Conservation (phyloP, 1,140 invertebrate species). For the Anagrus nilaparvatae region DNA sequence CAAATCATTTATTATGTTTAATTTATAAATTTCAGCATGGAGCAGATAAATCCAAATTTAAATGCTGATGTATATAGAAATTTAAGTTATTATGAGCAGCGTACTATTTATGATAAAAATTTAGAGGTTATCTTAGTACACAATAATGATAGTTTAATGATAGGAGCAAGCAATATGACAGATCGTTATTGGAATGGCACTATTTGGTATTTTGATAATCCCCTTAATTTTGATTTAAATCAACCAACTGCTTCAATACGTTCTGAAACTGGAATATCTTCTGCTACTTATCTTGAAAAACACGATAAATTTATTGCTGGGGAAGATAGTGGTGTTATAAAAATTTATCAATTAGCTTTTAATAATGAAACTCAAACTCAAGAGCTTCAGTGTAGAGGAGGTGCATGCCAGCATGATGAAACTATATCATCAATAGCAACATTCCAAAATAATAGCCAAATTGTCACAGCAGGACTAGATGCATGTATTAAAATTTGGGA, state of each 20-base stretch:
- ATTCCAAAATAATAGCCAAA: conserved; percentile 23
- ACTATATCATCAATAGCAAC: conserved; percentile 26
- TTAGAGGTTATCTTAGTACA: conserved; percentile 29
- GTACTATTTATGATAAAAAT: conserved; percentile 22
- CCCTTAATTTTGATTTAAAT: conserved; percentile 20
- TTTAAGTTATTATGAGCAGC: conserved; percentile 20
- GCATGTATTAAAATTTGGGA: conserved; percentile 37
- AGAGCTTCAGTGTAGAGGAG: conserved; percentile 21
- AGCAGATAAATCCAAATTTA: conserved; percentile 20
- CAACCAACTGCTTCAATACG: conserved; percentile 15
- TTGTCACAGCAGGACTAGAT: conserved; percentile 34
- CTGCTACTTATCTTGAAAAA: conserved; percentile 21
- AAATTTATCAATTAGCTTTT: conserved; percentile 23
- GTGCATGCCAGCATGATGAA: conserved; percentile 30
- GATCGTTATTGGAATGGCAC: conserved; percentile 35
- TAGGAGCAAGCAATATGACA: conserved; percentile 34
- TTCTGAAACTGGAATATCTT: conserved; percentile 27
- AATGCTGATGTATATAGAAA: conserved; percentile 31
- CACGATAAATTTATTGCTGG: conserved; percentile 28
- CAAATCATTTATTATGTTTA: no score
- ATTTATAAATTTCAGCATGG: no score
- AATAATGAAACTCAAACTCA: conserved; percentile 3
- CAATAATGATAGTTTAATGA: conserved; percentile 31
- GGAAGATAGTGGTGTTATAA: conserved; percentile 32
- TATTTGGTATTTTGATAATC: conserved; percentile 28